These are phyloP conservation scores for Hydrochoerus hydrochaeris DNA, from an alignment of 2,113 vertebrate genomes.

Conservation along the genomic window DNA sequence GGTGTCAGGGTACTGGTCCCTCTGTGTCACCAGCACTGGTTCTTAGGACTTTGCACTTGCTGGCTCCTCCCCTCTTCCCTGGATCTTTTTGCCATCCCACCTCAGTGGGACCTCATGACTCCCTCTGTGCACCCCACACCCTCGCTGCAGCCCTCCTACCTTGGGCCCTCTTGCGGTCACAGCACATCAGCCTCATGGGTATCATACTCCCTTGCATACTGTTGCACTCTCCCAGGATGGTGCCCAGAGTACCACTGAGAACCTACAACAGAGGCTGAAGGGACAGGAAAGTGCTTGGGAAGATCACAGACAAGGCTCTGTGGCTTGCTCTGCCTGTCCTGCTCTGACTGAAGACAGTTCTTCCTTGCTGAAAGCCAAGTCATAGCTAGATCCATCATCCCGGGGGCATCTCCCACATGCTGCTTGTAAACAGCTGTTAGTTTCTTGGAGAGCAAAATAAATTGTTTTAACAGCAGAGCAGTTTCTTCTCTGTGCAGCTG, in stretches of 20 bases:
- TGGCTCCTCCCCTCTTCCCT: not conserved
- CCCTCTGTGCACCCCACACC: not conserved
- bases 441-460: conserved; percentile 62
- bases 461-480: conserved; percentile 50
- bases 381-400: not conserved
- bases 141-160: too few relatives aligned
- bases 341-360: not conserved
- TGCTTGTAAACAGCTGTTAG: conserved; percentile 54
- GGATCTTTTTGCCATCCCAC: not conserved
- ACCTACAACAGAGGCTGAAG: not conserved
- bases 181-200: not conserved
- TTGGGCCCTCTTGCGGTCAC: not conserved
- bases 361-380: not conserved
- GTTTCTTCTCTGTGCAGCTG: not conserved
- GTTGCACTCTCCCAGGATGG: not conserved
- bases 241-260: not conserved
- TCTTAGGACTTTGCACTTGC: not conserved
- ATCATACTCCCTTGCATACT: not conserved
- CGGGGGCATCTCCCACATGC: not conserved
- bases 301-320: not conserved
- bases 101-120: not conserved
- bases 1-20: too few relatives aligned
- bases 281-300: not conserved
- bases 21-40: too few relatives aligned
- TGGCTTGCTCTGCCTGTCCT: not conserved